phyloP scores from a whole-genome alignment of 2,888 invertebrate genomes.

The Drosophila prostipennis region DNA sequence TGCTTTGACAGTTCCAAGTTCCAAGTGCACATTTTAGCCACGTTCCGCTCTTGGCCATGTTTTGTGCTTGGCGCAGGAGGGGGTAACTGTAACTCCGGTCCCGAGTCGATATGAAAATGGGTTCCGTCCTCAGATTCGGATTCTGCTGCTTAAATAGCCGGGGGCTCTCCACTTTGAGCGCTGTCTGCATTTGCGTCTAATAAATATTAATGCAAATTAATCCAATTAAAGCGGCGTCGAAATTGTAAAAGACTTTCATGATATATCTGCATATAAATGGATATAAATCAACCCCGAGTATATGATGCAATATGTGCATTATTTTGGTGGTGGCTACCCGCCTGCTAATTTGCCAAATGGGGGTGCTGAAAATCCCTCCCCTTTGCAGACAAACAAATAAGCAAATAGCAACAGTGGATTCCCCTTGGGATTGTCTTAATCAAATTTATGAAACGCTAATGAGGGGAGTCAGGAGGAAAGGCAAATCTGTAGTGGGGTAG shows the following conservation, averaged over 20 bases:
- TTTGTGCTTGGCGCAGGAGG: constrained; percentile 37
- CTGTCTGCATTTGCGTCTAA: constrained; percentile 72
- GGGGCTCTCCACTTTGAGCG: constrained; percentile 48
- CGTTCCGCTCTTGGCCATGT: constrained; percentile 62
- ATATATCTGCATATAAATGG: constrained; percentile 56
- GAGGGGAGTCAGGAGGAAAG: constrained; percentile 56
- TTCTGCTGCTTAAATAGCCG: constrained; percentile 68
- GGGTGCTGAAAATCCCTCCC: constrained; percentile 45
- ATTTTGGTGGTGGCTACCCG: constrained; percentile 62
- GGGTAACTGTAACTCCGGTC: background rate
- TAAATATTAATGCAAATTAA: constrained; percentile 78
- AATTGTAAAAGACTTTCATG: constrained; percentile 75
- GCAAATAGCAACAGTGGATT: constrained; percentile 47
- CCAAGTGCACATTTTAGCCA: constrained; percentile 80
- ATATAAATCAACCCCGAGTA: constrained; percentile 40
- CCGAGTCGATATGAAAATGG: constrained; percentile 66
- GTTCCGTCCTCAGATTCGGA: constrained; percentile 17
- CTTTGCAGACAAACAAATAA: constrained; percentile 44
- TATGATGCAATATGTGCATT: constrained; percentile 43
- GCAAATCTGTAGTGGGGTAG: background rate
- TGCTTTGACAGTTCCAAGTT: constrained; percentile 75
- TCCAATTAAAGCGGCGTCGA: constrained; percentile 76
- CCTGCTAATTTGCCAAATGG: constrained; percentile 69
- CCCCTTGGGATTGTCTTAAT: constrained; percentile 75
- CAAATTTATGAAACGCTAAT: constrained; percentile 77